Conservation (phyloP, 2,113 vertebrate species). For the Camelus dromedarius region DNA sequence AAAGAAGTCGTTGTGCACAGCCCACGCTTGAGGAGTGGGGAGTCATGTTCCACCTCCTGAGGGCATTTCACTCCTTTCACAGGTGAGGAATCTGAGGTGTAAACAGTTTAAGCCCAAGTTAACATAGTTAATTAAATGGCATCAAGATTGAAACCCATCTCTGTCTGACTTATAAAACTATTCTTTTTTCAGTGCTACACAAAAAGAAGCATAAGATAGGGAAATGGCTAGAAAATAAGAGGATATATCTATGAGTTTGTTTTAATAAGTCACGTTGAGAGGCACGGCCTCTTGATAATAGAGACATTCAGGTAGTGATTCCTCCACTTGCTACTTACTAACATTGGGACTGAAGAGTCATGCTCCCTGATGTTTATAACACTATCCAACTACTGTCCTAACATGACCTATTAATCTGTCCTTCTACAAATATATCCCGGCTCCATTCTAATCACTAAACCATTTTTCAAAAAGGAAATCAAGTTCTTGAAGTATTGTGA, state of each 20-base stretch:
- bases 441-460: constrained; percentile 9
- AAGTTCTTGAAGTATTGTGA: neutral
- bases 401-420: neutral
- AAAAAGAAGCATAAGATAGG: neutral
- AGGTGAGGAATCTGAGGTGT: neutral
- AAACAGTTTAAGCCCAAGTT: neutral
- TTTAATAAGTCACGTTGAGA: neutral
- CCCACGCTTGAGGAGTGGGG: neutral
- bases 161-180: neutral
- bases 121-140: neutral
- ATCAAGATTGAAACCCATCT: neutral
- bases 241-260: neutral
- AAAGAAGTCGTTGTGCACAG: neutral
- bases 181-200: neutral
- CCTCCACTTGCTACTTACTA: neutral
- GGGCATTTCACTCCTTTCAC: neutral
- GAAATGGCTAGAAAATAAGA: neutral
- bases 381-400: neutral
- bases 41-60: neutral
- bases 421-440: neutral
- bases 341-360: neutral
- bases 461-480: constrained; percentile 30
- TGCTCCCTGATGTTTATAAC: neutral
- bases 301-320: neutral
- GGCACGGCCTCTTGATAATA: neutral